Evolutionary conservation across 1,140 invertebrate genomes (phyloP), one percentile per base, ranked within the genome.

Genomic region (Drosophila miranda): DNA sequence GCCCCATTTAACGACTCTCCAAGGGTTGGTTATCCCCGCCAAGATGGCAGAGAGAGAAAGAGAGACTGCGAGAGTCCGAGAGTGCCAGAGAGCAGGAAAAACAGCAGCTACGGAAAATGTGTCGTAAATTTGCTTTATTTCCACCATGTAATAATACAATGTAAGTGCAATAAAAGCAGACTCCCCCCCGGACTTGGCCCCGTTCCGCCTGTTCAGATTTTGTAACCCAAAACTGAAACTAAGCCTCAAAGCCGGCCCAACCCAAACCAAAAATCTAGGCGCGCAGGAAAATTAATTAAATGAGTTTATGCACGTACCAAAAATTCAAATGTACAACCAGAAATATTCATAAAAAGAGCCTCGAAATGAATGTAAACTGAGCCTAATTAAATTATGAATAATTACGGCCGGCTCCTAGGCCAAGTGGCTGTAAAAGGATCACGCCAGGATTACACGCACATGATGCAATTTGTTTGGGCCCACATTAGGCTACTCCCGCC

Each of bases 331-430:
- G 46, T 55, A 58, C 44, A 58, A 73, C 58, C 68, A 80, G 71
- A 83, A 88, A 77, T 83, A 74, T 38, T 38, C 34, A 78, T 62
- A 52, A 56, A 72, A 48, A 73, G 54, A 60, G 67, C 59, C 48
- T 62, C 58, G 59, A 49, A 73, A 63, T 56, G 75, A 82, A 87
- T 87, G 82, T 87, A 87, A 87, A 82, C 82, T 87, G 82, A 87
- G 78, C 78, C 87, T 89, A 87, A 89, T 89, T 89, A 89, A 89
- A 89, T 89, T 89, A 89, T 89, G 87, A 89, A 89, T 89, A 89
- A 89, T 89, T 83, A 81, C 67, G 58, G 42, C 42, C 51, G 21
- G 46, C 58, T 63, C 44, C 59, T 43, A 61, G 73, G 70, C 53
- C 66, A 83, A 79, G 66, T 63, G 52, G 72, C 67, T 80, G 71